Evolutionary conservation across 2,797 vertebrate species (phyloP).

Genomic region (Chelonia mydas): DNA sequence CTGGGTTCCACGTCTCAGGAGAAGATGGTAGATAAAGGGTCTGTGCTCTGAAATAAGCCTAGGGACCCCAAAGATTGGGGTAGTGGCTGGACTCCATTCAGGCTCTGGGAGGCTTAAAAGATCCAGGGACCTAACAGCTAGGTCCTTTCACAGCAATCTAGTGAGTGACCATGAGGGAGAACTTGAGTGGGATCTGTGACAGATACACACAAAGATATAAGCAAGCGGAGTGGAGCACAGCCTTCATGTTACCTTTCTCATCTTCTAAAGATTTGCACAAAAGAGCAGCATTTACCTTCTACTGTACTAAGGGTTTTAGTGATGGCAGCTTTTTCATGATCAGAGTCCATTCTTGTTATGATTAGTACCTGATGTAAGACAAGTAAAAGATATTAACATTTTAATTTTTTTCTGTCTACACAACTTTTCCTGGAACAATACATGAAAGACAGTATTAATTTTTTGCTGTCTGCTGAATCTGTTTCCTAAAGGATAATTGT

Average conservation of each 20-base stretch:
- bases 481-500: neutral
- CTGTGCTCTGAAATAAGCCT: neutral
- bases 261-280: neutral
- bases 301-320: conserved; percentile 79
- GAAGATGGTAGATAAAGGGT: neutral
- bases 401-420: neutral
- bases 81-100: neutral
- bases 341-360: conserved; percentile 83
- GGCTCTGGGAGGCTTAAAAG: too few species aligned
- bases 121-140: too few species aligned
- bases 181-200: neutral
- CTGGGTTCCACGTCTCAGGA: neutral
- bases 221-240: neutral
- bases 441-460: rapidly evolving
- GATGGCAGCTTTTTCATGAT: conserved; percentile 80
- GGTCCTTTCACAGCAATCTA: neutral
- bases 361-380: conserved; percentile 85
- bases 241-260: neutral
- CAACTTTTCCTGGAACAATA: neutral
- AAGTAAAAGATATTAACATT: conserved; percentile 43
- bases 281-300: conserved; percentile 82
- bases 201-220: neutral
- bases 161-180: neutral
- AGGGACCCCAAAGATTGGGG: neutral
- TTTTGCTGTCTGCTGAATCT: too few species aligned